Evolutionary conservation across 2,888 invertebrate species (phyloP).

Genomic region (Pelosia muscerda): DNA sequence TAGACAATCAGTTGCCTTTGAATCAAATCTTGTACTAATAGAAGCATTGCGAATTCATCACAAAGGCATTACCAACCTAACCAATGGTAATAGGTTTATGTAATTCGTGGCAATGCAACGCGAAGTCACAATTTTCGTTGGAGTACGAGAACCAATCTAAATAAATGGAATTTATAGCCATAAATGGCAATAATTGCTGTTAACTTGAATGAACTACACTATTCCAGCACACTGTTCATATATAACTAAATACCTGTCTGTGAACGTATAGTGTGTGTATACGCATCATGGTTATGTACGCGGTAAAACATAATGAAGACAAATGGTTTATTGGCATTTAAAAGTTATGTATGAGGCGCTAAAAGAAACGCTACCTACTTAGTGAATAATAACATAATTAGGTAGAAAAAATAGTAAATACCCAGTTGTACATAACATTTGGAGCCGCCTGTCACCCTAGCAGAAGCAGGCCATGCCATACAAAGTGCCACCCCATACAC

Average conservation of each 20-base stretch:
- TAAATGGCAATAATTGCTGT: not conserved
- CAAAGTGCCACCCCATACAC: too few species aligned
- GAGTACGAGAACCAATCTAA: not conserved
- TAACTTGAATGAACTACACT: too few species aligned
- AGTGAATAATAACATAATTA: too few species aligned
- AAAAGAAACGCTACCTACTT: not conserved
- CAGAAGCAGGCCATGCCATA: too few species aligned
- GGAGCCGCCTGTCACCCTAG: too few species aligned
- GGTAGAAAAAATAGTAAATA: not conserved
- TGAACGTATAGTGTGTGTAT: too few species aligned
- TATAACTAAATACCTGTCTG: too few species aligned
- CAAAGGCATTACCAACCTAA: not conserved
- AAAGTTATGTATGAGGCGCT: not conserved
- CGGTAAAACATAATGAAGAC: not conserved
- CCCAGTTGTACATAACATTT: too few species aligned
- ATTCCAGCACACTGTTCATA: not conserved
- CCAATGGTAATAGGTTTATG: slow-evolving; percentile 10
- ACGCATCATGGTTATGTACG: not conserved
- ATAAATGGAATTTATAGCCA: not conserved
- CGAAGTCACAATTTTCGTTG: not conserved
- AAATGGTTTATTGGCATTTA: not conserved
- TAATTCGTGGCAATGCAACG: slow-evolving; percentile 9
- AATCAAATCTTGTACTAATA: not conserved
- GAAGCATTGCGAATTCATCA: not conserved
- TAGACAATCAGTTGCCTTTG: not conserved